Evolutionary conservation across 2,797 vertebrate species (phyloP).

Genomic region (Bufotes viridis): DNA sequence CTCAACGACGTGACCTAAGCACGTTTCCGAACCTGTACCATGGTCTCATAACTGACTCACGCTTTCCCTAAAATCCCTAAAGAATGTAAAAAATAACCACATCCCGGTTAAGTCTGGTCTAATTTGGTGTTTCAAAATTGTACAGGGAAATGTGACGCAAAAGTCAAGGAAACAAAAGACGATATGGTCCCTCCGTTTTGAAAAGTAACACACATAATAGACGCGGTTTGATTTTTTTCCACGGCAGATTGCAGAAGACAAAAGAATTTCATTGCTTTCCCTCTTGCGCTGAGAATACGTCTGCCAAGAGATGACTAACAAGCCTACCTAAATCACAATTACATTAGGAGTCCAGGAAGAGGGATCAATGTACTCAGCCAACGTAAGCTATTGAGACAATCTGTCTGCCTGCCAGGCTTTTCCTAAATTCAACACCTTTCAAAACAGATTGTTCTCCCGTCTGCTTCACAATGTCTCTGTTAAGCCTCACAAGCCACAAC

Average conservation of each 20-base stretch:
- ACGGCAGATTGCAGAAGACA: constrained; percentile 39
- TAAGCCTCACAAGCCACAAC: constrained; percentile 63
- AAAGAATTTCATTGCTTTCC: constrained; percentile 30
- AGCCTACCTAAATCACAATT: constrained; percentile 63
- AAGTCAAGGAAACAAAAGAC: constrained; percentile 6
- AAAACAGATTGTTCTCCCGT: constrained; percentile 64
- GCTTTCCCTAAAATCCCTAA: background rate
- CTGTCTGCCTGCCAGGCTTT: constrained; percentile 66
- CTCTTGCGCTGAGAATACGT: background rate
- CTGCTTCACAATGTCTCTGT: constrained; percentile 60
- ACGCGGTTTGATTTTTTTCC: constrained; percentile 31
- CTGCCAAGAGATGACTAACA: constrained; percentile 58
- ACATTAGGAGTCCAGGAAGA: constrained; percentile 65
- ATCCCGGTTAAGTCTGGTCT: background rate
- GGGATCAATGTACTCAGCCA: constrained; percentile 65
- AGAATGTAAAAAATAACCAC: constrained; percentile 40
- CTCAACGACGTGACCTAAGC: background rate
- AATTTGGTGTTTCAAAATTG: background rate
- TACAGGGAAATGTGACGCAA: background rate
- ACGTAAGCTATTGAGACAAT: constrained; percentile 66
- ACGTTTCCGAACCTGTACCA: background rate
- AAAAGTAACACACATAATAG: background rate
- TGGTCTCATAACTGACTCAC: background rate
- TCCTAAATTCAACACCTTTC: constrained; percentile 65
- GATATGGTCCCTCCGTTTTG: background rate